phyloP scores from a whole-genome alignment of 2,113 vertebrate genomes.

The Pedionomus torquatus region DNA sequence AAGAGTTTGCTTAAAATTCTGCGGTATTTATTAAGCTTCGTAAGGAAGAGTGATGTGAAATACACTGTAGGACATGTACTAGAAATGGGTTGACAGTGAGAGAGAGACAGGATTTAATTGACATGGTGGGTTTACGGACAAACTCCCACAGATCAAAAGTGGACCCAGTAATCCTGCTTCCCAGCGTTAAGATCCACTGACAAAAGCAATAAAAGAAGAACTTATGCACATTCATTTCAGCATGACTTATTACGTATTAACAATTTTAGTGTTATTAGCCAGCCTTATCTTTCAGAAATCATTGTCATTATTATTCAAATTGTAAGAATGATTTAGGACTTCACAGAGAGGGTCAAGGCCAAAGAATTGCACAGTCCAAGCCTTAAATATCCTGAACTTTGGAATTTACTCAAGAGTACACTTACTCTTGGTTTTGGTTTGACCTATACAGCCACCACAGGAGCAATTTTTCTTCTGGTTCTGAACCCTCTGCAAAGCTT shows the following conservation, averaged over 20 bases:
- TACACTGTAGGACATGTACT: background rate
- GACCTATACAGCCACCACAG: background rate
- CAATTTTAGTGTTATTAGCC: background rate
- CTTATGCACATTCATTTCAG: background rate
- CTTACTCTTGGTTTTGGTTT: background rate
- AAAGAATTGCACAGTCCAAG: background rate
- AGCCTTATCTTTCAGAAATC: slow-evolving; percentile 10
- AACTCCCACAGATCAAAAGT: background rate
- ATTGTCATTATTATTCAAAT: background rate
- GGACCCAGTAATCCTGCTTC: background rate
- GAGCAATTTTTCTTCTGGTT: background rate
- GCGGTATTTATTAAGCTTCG: background rate
- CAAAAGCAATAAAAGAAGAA: background rate
- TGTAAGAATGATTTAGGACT: background rate
- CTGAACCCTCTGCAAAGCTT: background rate
- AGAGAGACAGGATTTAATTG: background rate
- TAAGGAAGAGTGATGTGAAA: background rate
- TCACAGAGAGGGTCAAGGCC: background rate
- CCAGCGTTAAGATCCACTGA: background rate
- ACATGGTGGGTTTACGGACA: background rate
- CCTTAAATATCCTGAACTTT: background rate
- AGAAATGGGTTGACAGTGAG: background rate
- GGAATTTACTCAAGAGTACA: background rate
- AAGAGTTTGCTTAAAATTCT: background rate
- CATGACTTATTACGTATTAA: background rate